Conservation (phyloP, 1,140 invertebrate genomes). For the Pemphigus obesinymphae region DNA sequence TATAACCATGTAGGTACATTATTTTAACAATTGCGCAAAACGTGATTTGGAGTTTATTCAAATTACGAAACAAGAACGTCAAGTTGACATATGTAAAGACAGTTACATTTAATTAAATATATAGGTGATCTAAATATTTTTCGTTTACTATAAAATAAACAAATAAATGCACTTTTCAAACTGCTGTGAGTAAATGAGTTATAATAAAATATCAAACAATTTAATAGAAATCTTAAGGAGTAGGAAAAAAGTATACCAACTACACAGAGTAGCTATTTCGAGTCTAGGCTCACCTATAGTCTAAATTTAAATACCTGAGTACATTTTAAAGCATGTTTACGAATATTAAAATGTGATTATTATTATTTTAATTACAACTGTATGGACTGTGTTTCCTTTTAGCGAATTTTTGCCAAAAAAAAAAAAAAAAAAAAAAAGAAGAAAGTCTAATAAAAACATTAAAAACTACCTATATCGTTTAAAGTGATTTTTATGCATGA, state of each 20-base stretch:
- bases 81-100: not conserved
- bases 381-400: not conserved
- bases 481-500: not conserved
- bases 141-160: not conserved
- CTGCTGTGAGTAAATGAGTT: no score
- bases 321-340: not conserved
- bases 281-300: not conserved
- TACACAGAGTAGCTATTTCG: not conserved
- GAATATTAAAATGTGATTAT: not conserved
- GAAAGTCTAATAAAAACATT: no score
- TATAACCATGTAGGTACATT: not conserved
- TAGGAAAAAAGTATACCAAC: no score
- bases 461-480: no score
- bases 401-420: no score
- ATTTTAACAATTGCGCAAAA: not conserved
- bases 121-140: not conserved
- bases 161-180: not conserved
- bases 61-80: not conserved
- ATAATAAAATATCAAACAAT: not conserved
- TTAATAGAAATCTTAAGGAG: no score
- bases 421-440: no score
- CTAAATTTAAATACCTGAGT: not conserved
- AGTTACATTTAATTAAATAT: not conserved
- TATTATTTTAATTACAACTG: not conserved
- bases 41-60: not conserved